These are phyloP conservation scores for Poecile atricapillus DNA, from an alignment of 2,113 vertebrate species.

Conservation along the genomic window DNA sequence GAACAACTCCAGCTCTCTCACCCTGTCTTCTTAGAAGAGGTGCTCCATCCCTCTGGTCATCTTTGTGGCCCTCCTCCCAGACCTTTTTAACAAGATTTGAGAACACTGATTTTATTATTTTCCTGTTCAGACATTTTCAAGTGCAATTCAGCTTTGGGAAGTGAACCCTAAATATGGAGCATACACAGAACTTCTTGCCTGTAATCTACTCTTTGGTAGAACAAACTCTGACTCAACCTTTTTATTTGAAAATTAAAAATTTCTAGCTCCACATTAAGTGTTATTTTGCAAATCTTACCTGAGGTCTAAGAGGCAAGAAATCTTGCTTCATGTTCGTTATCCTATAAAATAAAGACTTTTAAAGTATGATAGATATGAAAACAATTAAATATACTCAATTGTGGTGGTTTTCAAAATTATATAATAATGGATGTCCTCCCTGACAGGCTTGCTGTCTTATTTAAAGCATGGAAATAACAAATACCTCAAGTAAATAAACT, in stretches of 20 bases:
- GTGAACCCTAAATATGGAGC: neutral
- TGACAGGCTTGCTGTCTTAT: neutral
- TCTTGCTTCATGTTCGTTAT: neutral
- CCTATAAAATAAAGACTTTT: neutral
- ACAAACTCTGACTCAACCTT: neutral
- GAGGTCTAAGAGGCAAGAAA: neutral
- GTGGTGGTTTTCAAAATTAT: neutral
- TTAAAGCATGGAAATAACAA: neutral
- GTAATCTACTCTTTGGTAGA: neutral
- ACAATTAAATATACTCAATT: neutral
- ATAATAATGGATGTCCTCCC: neutral
- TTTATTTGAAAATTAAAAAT: neutral
- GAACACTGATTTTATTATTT: neutral
- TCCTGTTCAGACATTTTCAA: neutral
- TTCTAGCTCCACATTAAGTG: neutral
- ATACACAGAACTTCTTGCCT: neutral
- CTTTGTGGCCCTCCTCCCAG: neutral
- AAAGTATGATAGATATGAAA: neutral
- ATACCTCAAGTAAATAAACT: neutral
- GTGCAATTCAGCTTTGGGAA: neutral
- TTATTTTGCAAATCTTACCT: neutral
- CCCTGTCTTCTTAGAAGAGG: neutral
- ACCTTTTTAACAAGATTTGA: neutral
- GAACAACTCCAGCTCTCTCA: neutral
- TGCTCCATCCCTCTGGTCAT: neutral